Base-by-base conservation (phyloP, 92 coral and sea anemone genomes). In the Epizoanthus rinbou region DNA sequence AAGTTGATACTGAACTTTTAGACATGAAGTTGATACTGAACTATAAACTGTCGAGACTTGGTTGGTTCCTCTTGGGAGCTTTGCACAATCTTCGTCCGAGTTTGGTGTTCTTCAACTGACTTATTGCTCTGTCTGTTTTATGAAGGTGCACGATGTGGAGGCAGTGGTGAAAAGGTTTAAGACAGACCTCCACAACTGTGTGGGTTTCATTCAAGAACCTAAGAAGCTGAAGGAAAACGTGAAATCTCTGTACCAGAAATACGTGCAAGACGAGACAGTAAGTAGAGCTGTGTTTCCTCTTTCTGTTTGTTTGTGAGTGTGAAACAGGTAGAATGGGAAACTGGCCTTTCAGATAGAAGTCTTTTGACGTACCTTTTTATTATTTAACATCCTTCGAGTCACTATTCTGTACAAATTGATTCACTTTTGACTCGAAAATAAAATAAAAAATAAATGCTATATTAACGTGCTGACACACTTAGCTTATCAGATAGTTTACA, bases 231-330 rank as follows among this genome's bases (percentile, higher is more conserved):
- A 96, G 67, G 98, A 96, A 71, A 94, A 80, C 67, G 96, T 96
- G 69, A 94, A 96, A 85, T 66, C 90, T 3, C 82, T 96, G 25
- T 91, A 96, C 75, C 91, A 91, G 81, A 96, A 96, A 94, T 96
- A 96, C 71, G 99, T 96, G 18, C 99, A 93, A 73, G 96, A 94
- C 84, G 99, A 96, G 80, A 91, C 99, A 87, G 99, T 93, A 87
- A 25, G 92, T 47, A 41, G 15, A 13, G 14, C 64, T 60, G 28
- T n/a, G 3, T 65, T 24, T 21, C 35, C 21, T 31, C 71, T 31
- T 80, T 33, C 0, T 25, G 35, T 47, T 1, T 76, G 71, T 8
- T 50, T 35, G 68, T 0, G 23, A 13, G 28, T 50, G 7, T 76
- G 69, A 11, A 31, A 21, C 13, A 28, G 74, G 67, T 25, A 1